These are phyloP conservation scores for Spinus pinus DNA, from an alignment of 2,797 vertebrate species.

Conservation along the genomic window DNA sequence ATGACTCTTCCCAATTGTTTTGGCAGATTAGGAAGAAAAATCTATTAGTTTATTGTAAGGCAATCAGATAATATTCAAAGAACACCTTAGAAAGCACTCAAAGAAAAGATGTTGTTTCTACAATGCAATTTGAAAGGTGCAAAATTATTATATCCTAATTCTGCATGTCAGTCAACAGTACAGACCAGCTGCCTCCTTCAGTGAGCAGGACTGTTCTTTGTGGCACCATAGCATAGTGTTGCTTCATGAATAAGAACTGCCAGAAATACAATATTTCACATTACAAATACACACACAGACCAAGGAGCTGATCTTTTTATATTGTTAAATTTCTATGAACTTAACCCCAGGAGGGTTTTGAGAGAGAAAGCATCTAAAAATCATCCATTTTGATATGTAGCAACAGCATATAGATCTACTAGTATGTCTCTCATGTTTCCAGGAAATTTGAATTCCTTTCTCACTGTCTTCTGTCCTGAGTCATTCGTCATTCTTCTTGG, in stretches of 20 bases:
- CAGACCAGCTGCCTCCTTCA: neutral
- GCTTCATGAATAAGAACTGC: neutral
- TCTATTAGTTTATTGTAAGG: neutral
- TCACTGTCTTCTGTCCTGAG: neutral
- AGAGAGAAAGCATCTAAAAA: neutral
- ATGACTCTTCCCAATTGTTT: neutral
- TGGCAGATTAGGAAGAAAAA: neutral
- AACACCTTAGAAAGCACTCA: neutral
- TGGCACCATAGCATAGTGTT: neutral
- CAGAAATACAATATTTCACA: neutral
- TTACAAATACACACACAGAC: neutral
- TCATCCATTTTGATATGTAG: neutral
- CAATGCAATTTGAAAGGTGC: neutral
- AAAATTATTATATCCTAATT: neutral
- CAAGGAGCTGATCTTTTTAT: neutral
- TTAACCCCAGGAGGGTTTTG: neutral
- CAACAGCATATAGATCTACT: neutral
- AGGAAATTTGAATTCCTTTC: neutral
- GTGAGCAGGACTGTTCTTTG: neutral
- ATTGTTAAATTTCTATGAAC: neutral
- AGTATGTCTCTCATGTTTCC: neutral
- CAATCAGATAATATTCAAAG: neutral
- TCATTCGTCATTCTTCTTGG: neutral
- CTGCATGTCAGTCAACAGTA: neutral
- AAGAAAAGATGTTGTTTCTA: neutral